Evolutionary conservation across 1,140 invertebrate genomes (phyloP).

Genomic region (Chironomus tepperi): DNA sequence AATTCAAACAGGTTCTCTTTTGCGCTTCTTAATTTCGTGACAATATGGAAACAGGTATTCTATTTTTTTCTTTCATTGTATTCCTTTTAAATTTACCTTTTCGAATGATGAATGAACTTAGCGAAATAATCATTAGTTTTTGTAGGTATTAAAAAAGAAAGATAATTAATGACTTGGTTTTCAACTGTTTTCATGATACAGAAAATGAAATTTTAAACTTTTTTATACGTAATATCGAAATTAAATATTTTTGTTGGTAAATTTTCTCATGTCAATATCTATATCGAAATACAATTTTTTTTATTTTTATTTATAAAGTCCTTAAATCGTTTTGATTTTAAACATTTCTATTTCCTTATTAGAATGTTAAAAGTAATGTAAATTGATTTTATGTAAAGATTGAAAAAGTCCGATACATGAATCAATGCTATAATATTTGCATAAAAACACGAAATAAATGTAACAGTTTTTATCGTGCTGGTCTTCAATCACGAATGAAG

Average conservation of each 20-base stretch:
- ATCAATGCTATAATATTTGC: not conserved
- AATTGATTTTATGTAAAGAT: not conserved
- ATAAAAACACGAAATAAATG: slow-evolving; percentile 14
- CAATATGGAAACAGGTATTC: slow-evolving; percentile 1
- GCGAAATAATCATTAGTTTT: not conserved
- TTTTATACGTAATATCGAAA: too few relatives aligned
- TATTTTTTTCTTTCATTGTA: not conserved
- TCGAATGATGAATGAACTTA: not conserved
- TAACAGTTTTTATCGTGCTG: not conserved
- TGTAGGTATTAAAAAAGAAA: not conserved
- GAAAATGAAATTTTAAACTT: too few relatives aligned
- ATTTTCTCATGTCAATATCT: too few relatives aligned
- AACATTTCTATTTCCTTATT: not conserved
- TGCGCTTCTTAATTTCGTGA: not conserved
- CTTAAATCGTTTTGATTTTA: too few relatives aligned
- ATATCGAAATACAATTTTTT: too few relatives aligned
- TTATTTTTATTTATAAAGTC: too few relatives aligned
- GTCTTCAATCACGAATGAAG: slow-evolving; percentile 1
- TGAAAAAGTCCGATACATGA: not conserved
- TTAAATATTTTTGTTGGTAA: too few relatives aligned
- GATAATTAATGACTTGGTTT: not conserved
- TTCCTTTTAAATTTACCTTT: too few relatives aligned
- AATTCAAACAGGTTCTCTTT: not conserved
- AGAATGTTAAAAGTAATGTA: not conserved
- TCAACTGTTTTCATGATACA: too few relatives aligned